Base-by-base conservation (phyloP, 1,140 invertebrate species). In the Oryctes rhinoceros region DNA sequence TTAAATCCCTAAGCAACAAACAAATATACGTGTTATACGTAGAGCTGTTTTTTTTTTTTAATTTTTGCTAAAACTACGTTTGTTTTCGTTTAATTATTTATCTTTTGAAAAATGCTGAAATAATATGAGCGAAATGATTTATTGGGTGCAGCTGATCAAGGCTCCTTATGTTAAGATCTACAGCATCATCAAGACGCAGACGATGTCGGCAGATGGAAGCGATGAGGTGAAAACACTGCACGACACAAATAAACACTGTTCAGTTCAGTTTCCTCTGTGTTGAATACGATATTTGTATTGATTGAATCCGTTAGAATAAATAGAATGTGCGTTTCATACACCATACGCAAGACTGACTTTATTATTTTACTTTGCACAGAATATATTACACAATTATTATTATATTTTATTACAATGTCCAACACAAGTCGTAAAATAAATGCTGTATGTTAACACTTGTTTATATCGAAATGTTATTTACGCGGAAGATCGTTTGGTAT, bases 81-180 rank as follows among this genome's bases (percentile, higher is more conserved):
- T 39, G 39, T 39, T 39, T 76, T 47, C 47, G 75, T 76, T 76
- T 37, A 44, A n/a, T 44, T 44, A 44, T 44, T 44, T 47, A 76
- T 30, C 39, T 35, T 39, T 47, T 47, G 20, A 76, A 10, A 44
- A 49, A 49, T 37, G 65, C 47, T 11, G 18, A 37, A 76, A 49
- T 48, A 76, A 48, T 49, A n/a, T 20, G 37, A 71, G 35, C 20
- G 20, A 37, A 71, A 71, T 71, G 24, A 71, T 71, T 71, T 78
- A 59, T 82, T 81, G 83, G 83, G 86, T 88, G 89, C 93, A 97
- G 95, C 93, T 96, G 90, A 93, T 97, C 92, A 97, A 97, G 94
- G 96, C 95, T 88, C 96, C 96, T 85, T 97, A 96, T 91, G 94
- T 95, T 91, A 97, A 96, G 92, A 94, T 96, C 91, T 96, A 96